Evolutionary conservation across 2,113 vertebrate species (phyloP), one percentile per base, ranked within the genome.

Genomic region (Nerophis ophidion): DNA sequence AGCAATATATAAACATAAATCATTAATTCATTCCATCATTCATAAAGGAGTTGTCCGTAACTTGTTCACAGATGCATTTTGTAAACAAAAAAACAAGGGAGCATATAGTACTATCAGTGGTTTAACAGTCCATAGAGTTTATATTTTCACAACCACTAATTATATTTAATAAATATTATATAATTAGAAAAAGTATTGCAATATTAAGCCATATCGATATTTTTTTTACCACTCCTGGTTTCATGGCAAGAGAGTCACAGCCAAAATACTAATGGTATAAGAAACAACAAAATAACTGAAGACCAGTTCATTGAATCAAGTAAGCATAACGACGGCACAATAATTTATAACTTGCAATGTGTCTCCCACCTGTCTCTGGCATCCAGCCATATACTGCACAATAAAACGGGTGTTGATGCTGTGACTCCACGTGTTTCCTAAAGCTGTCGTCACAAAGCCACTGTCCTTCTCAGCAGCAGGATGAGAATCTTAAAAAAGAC

Each of bases 361-460:
- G n/a, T 51, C 15, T 13, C 86, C 89, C 72, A 93, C 92, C 91
- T 93, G 89, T 82, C 87, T 91, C 65, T 72, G 81, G 0, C 70
- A 74, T 19, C 81, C 68, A 64, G 89, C 85, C 13, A 87, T 77
- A 62, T 87, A 89, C 4, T 90, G 91, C 10, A 94, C 74, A 49
- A 93, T 92, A 60, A 93, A 86, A 34, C 92, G 89, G 4, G 91
- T 93, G 75, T 91, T 94, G 68, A 94, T 76, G 0, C 83, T 89
- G 82, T 94, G 93, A 80, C 92, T 92, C 93, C 92, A 94, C 0
- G 91, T 91, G 79, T 91, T 93, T 58, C 92, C 92, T 36, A 94
- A 80, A 5, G 92, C 92, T 6, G 91, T 91, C 10, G 80, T 90
- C 69, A 92, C 84, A 76, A 83, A 90, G 65, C 83, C 80, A 48